These are phyloP conservation scores for Melipona beecheii DNA, from an alignment of 2,888 invertebrate genomes.

Conservation along the genomic window DNA sequence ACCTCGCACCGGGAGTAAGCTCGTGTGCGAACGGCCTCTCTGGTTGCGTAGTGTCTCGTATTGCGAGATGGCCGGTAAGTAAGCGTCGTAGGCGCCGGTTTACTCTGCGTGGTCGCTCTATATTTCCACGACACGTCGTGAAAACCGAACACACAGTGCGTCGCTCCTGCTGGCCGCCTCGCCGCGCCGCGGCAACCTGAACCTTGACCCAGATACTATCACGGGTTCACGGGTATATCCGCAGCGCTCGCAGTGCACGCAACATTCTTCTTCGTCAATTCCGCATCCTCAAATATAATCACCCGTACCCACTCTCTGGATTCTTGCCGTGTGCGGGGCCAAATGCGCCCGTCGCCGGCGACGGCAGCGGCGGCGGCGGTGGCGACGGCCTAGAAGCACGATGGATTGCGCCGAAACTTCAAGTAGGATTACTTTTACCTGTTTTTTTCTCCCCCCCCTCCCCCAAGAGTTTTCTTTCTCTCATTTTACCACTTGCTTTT, in stretches of 20 bases:
- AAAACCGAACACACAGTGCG: constrained; percentile 41
- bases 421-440: constrained; percentile 77
- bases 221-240: constrained; percentile 69
- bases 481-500: constrained; percentile 1
- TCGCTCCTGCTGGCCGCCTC: constrained; percentile 55
- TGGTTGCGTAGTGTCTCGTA: constrained; percentile 59
- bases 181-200: constrained; percentile 67
- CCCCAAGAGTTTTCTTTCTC: constrained; percentile 20
- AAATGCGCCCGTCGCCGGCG: constrained; percentile 79
- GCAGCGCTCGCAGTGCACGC: constrained; percentile 60
- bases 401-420: constrained; percentile 83
- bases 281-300: constrained; percentile 66
- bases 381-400: constrained; percentile 77
- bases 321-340: constrained; percentile 75
- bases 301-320: constrained; percentile 64
- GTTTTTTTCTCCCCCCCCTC: constrained; percentile 2
- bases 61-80: constrained; percentile 80
- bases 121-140: constrained; percentile 34
- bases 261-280: constrained; percentile 61
- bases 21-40: constrained; percentile 53
- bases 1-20: constrained; percentile 58
- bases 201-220: constrained; percentile 76
- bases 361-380: constrained; percentile 71
- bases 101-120: constrained; percentile 29
- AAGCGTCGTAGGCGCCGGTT: constrained; percentile 51